Evolutionary conservation across 1,140 invertebrate genomes (phyloP).

Genomic region (Phocides pigmalion): DNA sequence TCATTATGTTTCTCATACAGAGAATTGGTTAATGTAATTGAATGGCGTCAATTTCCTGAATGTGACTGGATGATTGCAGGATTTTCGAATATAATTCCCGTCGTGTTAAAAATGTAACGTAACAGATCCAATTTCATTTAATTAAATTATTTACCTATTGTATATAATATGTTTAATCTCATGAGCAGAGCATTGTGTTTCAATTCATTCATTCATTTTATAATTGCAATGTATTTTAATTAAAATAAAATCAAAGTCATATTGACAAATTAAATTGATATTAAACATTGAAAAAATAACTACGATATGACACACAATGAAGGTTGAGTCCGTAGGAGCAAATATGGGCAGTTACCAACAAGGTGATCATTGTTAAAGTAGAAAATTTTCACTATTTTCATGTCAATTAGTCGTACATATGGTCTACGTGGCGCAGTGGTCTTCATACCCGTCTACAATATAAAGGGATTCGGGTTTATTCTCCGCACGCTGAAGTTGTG

Average conservation of each 20-base stretch:
- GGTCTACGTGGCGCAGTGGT: no score
- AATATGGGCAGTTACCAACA: no score
- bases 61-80: not conserved
- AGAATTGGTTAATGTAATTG: constrained; percentile 14
- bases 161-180: not conserved
- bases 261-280: no score
- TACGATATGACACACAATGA: no score
- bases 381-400: no score
- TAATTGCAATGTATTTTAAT: not conserved
- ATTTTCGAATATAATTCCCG: constrained; percentile 15
- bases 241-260: not conserved
- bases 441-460: no score
- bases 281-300: no score
- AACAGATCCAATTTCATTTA: constrained; percentile 4
- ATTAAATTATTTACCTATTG: constrained; percentile 13
- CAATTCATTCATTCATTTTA: not conserved
- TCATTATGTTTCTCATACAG: constrained; percentile 14
- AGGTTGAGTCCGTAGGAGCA: no score
- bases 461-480: no score
- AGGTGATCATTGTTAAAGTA: no score
- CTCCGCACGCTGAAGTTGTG: no score
- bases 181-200: not conserved
- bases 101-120: constrained; percentile 2
- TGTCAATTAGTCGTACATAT: no score
- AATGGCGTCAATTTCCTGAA: constrained; percentile 9